A percentile compares a stretch with the other conserved stretches of the same genome.
phyloP scores from a whole-genome alignment of 2,888 invertebrate species.

The Hemicrepidius hirtus region DNA sequence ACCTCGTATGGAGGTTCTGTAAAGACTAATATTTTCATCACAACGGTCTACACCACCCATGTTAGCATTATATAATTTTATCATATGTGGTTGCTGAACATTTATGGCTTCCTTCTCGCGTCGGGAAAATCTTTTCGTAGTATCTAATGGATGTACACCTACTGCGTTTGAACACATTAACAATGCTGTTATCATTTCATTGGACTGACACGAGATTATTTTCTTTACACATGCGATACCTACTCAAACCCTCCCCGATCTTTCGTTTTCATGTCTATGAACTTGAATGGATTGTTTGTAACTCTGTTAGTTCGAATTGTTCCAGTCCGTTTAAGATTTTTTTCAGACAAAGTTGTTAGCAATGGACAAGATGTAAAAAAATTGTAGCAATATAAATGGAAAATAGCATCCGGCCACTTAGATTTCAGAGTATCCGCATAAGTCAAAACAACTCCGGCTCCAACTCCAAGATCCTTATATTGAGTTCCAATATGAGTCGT shows the following conservation, averaged over 20 bases:
- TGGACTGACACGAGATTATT: neutral
- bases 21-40: slow-evolving; percentile 50
- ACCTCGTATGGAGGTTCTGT: slow-evolving; percentile 48
- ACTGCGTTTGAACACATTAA: slow-evolving; percentile 9
- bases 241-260: neutral
- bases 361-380: neutral
- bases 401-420: neutral
- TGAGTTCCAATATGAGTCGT: neutral
- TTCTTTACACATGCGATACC: neutral
- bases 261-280: slow-evolving; percentile 3
- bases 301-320: slow-evolving; percentile 15
- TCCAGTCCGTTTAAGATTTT: neutral
- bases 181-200: slow-evolving; percentile 8
- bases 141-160: slow-evolving; percentile 4
- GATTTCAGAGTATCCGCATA: neutral
- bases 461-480: slow-evolving; percentile 10
- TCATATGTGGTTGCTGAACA: slow-evolving; percentile 15
- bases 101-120: slow-evolving; percentile 2
- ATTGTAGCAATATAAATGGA: slow-evolving; percentile 6
- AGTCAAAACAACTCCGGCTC: neutral
- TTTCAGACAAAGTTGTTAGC: neutral
- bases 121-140: slow-evolving; percentile 4
- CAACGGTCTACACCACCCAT: slow-evolving; percentile 46
- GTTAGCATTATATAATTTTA: neutral
- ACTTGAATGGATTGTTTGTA: slow-evolving; percentile 7